Conservation (phyloP, 2,888 invertebrate species). For the Rotaria magnacalcarata region DNA sequence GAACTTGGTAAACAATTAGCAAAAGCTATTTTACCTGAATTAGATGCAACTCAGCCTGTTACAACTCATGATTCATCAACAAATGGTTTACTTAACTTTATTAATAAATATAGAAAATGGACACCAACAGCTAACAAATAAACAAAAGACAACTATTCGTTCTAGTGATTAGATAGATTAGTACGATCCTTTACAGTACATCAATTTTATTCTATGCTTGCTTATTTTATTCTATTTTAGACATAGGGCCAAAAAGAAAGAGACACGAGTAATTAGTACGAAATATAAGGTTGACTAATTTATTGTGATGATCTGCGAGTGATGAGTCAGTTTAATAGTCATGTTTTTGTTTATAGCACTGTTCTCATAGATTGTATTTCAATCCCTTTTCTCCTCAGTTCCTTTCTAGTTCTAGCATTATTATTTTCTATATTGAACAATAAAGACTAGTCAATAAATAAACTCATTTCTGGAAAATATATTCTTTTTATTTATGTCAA, state of each 20-base stretch:
- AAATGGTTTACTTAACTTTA: constrained; percentile 91
- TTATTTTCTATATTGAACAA: no score
- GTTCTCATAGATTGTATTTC: no score
- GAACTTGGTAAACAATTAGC: constrained; percentile 97
- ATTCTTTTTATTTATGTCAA: no score
- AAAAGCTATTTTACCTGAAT: constrained; percentile 92
- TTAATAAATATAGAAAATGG: constrained; percentile 61
- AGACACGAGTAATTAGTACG: no score
- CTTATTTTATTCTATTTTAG: not conserved
- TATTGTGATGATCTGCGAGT: no score
- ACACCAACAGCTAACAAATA: not conserved
- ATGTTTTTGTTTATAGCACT: no score
- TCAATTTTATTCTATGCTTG: not conserved
- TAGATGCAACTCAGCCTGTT: constrained; percentile 66
- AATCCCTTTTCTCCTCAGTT: no score
- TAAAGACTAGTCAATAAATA: no score
- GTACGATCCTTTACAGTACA: not conserved
- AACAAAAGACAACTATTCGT: not conserved
- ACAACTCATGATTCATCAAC: constrained; percentile 84
- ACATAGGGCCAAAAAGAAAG: not conserved
- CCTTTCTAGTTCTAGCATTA: no score
- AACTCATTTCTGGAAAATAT: no score
- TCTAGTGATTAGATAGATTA: not conserved
- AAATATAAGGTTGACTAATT: not conserved
- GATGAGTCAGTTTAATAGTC: no score